Evolutionary conservation across 2,888 invertebrate species (phyloP).

Genomic region (Caenorhabditis imperialis): DNA sequence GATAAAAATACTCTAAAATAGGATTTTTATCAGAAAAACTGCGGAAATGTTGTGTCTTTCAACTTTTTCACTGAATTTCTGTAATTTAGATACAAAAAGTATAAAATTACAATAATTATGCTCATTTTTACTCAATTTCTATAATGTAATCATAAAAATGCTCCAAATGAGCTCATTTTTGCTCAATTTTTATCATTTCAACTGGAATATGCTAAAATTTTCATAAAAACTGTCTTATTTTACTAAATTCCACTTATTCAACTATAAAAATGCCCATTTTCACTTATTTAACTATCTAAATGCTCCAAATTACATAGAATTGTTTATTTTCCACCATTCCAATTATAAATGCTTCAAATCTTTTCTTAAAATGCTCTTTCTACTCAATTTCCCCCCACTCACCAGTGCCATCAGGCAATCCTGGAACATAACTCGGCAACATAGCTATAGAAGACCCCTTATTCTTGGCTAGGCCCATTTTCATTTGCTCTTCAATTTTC

Average conservation of each 20-base stretch:
- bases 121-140: no score
- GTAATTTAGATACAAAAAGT: no score
- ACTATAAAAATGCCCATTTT: background rate
- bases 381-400: background rate
- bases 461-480: slow-evolving; percentile 50
- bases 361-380: background rate
- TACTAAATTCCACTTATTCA: background rate
- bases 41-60: no score
- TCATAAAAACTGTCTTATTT: no score
- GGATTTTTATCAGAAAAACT: no score
- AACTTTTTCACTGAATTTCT: no score
- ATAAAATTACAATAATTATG: no score
- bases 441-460: slow-evolving; percentile 74
- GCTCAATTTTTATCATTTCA: no score
- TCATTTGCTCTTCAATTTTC: slow-evolving; percentile 72
- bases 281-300: background rate
- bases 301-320: background rate
- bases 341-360: background rate
- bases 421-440: slow-evolving; percentile 78
- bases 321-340: background rate
- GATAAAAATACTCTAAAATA: no score
- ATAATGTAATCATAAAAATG: no score
- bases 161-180: no score
- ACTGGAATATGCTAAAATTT: no score
- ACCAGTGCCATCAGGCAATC: slow-evolving; percentile 78